Evolutionary conservation across 2,797 vertebrate genomes (phyloP).

Genomic region (Phataginus tetradactyla): DNA sequence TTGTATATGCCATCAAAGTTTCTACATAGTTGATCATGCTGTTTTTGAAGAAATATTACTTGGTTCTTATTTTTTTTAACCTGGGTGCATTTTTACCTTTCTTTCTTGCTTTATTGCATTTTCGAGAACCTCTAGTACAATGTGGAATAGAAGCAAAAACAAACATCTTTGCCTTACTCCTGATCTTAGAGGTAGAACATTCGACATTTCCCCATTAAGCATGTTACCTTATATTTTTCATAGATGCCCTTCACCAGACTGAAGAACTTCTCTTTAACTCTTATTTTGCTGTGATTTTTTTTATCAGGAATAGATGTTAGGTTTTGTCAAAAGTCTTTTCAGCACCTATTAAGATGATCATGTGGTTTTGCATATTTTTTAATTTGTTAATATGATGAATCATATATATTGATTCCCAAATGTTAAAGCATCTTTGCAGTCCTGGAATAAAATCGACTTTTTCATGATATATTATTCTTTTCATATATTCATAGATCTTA

Average conservation of each 20-base stretch:
- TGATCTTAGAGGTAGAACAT: neutral
- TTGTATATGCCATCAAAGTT: neutral
- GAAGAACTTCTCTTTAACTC: neutral
- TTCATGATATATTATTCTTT: neutral
- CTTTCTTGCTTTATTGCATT: neutral
- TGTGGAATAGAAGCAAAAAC: neutral
- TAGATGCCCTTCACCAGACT: too few relatives aligned
- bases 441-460: neutral
- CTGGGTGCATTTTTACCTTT: neutral
- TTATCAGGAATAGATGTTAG: neutral
- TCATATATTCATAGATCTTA: neutral
- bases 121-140: neutral
- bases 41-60: neutral
- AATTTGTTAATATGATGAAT: neutral
- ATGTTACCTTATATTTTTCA: neutral
- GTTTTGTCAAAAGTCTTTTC: neutral
- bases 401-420: neutral
- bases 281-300: neutral
- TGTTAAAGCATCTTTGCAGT: neutral
- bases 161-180: neutral
- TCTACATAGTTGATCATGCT: neutral
- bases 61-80: neutral
- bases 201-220: neutral
- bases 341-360: neutral
- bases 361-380: neutral